Evolutionary conservation across 2,113 vertebrate species (phyloP), one percentile per base, ranked within the genome.

Genomic region (Tragulus kanchil): DNA sequence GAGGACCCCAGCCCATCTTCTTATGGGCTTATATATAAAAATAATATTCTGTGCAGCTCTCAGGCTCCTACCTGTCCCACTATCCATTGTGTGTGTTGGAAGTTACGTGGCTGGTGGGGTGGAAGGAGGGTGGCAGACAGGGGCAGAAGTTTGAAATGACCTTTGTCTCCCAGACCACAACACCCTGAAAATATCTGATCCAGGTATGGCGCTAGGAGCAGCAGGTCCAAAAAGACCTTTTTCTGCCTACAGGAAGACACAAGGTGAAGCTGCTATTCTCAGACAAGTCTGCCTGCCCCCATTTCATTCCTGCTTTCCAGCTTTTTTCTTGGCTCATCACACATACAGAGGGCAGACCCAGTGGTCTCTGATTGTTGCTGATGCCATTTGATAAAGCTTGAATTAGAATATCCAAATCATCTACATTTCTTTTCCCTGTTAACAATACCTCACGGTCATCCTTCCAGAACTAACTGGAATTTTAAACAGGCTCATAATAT

Each of bases 131-230:
- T 23, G n/a, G 28, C 69, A 31, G 48, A 4, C 1, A 17, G 31
- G 23, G 3, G 1, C 8, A 17, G 25, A 75, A 50, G 21, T 1
- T 36, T 48, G 36, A 42, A 26, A 4, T 71, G 62, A 16, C 25
- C 13, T 97, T 79, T 56, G 14, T 45, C 58, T 19, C 42, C 61
- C 50, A 75, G 50, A 61, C 92, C 61, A 92, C 42, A 54, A 19
- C 8, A 75, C 71, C 2, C 11, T 42, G 3, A 26, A 4, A 67
- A 42, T 54, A 69, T 52, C 4, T 87, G 58, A 90, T 14, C 82
- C 16, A 69, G 56, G 14, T 71, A 28, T 6, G 25, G 64, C 6
- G 5, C 13, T 28, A 62, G 16, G 50, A 94, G n/a, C 73, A 25
- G 9, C 1, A 4, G 28, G 50, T 65, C 67, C 28, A 91, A 65